Base-by-base conservation (phyloP, 2,113 vertebrate genomes). In the Prionailurus viverrinus region DNA sequence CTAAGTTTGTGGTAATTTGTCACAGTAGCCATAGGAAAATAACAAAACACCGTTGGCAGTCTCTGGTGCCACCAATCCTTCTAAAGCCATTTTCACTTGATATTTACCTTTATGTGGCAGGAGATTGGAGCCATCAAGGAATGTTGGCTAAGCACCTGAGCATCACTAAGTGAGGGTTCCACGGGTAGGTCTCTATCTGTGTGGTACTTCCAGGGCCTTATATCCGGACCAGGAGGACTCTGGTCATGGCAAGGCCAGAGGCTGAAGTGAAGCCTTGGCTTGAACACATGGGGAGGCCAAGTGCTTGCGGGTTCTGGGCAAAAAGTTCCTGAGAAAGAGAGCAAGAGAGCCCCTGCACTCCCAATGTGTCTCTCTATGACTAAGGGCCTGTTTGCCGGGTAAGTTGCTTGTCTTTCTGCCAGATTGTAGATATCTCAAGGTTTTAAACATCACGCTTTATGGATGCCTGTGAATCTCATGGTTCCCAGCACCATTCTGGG, bases 1-100 rank as follows among this genome's bases (percentile, higher is more conserved):
- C 51, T 21, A 23, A 36, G 2, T 83, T 21, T 19, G 29, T 39
- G 21, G 29, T 10, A 0, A 51, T 71, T n/a, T 39, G 19, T 55
- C 41, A 39, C 4, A 93, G 65, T 45, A 53, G 21, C 29, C 55
- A 16, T 7, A 41, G 66, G 79, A 74, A 63, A 53, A 31, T 6
- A 25, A 45, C 1, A 25, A 3, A 31, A 68, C 19, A 2, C 23
- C 0, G 0, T 63, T 12, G 2, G 4, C 29, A 39, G 21, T 21
- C 74, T 63, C 48, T 61, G 48, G 19, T 53, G 53, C 61, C 51
- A 5, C 15, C 7, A 48, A 36, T 9, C 51, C 33, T 41, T 91
- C 41, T n/a, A 16, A 33, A 31, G 27, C 5, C 58, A 1, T 48
- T 36, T 39, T 48, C 74, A 69, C 48, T 51, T 48, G 9, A 61